Percentiles rank a stretch among this genome's conserved stretches.
Evolutionary conservation across 92 coral and sea anemone species (phyloP).

Genomic region (Palythoa grandis): DNA sequence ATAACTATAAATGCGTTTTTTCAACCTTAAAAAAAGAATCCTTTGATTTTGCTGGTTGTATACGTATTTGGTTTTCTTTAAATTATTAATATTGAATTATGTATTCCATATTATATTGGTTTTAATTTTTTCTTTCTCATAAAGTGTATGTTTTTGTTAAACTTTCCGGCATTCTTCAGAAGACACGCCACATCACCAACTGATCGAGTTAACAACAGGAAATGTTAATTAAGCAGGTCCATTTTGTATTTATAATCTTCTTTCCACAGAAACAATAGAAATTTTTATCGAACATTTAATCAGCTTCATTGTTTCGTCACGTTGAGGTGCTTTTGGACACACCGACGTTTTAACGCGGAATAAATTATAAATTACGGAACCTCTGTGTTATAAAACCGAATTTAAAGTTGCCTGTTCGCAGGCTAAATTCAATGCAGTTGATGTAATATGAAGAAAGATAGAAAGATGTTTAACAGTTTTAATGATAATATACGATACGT

Average conservation of each 20-base stretch:
- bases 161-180: neutral
- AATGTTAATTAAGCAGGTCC: neutral
- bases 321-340: neutral
- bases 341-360: neutral
- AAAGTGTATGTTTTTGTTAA: neutral
- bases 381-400: neutral
- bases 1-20: too few species aligned
- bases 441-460: neutral
- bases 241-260: neutral
- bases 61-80: too few species aligned
- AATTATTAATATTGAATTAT: too few species aligned
- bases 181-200: neutral
- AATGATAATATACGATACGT: neutral
- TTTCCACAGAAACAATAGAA: neutral
- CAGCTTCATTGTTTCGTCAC: neutral
- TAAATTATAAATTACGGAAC: too few species aligned
- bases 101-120: too few species aligned
- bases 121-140: too few species aligned
- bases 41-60: too few species aligned
- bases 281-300: neutral
- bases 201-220: neutral
- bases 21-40: too few species aligned
- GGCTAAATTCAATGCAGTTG: neutral
- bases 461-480: neutral
- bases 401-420: too few species aligned